Conservation (phyloP, 2,113 vertebrate genomes). For the Porphyrio hochstetteri region DNA sequence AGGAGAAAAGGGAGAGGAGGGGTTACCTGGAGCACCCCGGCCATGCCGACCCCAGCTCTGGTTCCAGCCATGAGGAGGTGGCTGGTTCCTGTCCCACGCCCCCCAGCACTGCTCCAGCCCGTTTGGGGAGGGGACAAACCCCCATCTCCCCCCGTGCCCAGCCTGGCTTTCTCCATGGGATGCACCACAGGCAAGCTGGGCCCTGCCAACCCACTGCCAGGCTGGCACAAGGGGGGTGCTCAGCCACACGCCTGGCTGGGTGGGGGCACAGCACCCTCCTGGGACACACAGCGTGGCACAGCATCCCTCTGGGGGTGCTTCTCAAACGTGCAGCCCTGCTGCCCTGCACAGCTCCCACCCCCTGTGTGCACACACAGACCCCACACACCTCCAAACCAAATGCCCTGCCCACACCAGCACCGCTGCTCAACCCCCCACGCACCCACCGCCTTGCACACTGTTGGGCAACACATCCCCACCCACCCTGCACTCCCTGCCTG, state of each 20-base stretch:
- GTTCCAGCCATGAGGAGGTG: not conserved
- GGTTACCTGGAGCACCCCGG: not conserved
- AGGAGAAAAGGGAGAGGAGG: conserved; percentile 3
- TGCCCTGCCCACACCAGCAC: not conserved
- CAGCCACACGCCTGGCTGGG: not conserved
- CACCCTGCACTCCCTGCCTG: no score
- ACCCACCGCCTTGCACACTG: not conserved
- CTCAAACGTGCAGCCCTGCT: rapidly evolving
- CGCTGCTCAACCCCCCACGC: rapidly evolving
- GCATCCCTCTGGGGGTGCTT: not conserved
- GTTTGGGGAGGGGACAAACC: not conserved
- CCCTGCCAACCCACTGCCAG: not conserved
- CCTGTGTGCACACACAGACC: no score
- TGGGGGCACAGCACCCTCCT: not conserved
- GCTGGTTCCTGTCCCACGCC: not conserved
- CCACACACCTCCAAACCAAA: not conserved
- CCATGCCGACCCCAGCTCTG: not conserved
- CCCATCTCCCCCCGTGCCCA: no score
- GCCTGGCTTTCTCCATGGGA: rapidly evolving
- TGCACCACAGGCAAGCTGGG: not conserved
- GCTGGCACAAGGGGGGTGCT: not conserved
- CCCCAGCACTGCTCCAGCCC: not conserved
- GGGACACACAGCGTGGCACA: rapidly evolving
- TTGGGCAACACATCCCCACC: no score
- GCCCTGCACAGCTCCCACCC: not conserved